phyloP scores from a whole-genome alignment of 1,140 invertebrate genomes.

The Calycopis cecrops region DNA sequence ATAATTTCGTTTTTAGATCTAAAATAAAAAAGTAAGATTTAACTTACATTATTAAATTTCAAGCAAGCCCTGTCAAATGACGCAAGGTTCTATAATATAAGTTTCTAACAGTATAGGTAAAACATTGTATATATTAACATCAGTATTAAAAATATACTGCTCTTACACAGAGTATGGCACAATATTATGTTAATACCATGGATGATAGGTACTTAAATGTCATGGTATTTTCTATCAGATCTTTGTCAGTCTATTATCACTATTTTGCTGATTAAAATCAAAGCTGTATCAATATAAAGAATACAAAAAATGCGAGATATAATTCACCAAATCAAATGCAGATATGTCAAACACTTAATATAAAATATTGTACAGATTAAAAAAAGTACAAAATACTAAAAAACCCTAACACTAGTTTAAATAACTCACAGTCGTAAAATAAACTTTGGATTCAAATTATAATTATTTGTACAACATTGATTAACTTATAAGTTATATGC shows the following conservation, averaged over 20 bases:
- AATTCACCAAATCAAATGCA: background rate
- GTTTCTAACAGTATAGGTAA: background rate
- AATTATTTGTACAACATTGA: background rate
- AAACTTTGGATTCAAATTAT: background rate
- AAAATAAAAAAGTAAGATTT: too few species aligned
- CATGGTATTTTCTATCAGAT: background rate
- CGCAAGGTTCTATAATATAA: too few species aligned
- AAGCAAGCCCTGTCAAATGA: too few species aligned
- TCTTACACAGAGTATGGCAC: background rate
- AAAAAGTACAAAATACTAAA: background rate
- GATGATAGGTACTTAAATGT: background rate
- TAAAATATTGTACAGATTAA: background rate
- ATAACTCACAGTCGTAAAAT: slow-evolving; percentile 3
- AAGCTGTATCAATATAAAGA: slow-evolving; percentile 1
- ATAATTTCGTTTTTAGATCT: too few species aligned
- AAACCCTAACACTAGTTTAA: background rate
- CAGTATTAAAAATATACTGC: background rate
- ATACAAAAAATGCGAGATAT: background rate
- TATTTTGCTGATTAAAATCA: background rate
- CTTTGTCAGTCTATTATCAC: background rate
- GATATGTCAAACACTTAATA: background rate
- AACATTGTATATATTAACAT: background rate
- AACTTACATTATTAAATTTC: too few species aligned
- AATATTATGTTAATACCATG: background rate
- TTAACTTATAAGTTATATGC: background rate